Evolutionary conservation across 92 coral and sea anemone genomes (phyloP), one percentile per base, ranked within the genome.

Genomic region (Parazoanthus swiftii): DNA sequence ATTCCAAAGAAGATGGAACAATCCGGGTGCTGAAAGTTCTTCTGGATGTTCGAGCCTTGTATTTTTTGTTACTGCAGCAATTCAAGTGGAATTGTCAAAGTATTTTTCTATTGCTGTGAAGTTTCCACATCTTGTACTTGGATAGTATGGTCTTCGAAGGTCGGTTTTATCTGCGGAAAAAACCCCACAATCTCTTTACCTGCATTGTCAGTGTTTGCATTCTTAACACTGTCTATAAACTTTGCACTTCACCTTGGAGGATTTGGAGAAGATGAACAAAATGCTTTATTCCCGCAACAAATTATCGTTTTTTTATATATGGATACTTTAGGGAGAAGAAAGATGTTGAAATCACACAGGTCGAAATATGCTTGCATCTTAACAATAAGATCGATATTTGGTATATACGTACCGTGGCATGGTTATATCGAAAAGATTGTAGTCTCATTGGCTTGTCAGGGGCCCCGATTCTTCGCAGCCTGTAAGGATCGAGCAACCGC

Each of bases 391-490:
- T 5, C 14, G 0, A 46, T 6, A 20, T 23, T 78, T 78, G 81
- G 25, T 44, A 46, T 44, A 56, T 81, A 81, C 85, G 26, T 37
- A 81, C 85, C 42, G 59, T 33, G 67, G 1, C 26, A 46, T 84
- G 91, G 18, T 76, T 70, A 67, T 78, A 90, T 44, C 76, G 90
- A 38, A 95, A 89, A 72, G 88, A 76, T 15, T 42, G 79, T 21
- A 95, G 86, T 79, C 90, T 89, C 81, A 95, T 85, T 0, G 68
- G 76, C 43, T 92, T 89, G 82, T 95, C 98, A 3, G 98, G 98
- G 46, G 94, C 90, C 21, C 98, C 94, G 25, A 95, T 13, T 93
- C 98, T 90, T 89, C 98, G 88, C 72, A 95, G 89, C 78, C 98
- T 95, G 81, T 58, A 38, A 42, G 42, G 33, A 63, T 20, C 63